Percentiles rank a stretch among this genome's conserved stretches.
These are phyloP conservation scores for Cheilosia urbana DNA, from an alignment of 2,888 invertebrate species.

Conservation along the genomic window DNA sequence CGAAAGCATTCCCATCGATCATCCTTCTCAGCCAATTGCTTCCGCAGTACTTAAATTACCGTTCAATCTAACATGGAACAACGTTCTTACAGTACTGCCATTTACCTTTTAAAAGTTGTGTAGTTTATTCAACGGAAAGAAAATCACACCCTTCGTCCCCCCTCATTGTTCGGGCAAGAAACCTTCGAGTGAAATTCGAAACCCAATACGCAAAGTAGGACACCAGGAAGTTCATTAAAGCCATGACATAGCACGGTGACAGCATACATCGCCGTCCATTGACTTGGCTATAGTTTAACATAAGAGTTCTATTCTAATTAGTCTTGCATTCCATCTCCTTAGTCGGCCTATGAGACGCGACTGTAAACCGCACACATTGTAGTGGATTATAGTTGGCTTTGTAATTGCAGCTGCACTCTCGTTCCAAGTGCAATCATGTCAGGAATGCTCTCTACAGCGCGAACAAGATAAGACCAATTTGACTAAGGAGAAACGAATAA, in stretches of 20 bases:
- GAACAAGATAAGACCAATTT: neutral
- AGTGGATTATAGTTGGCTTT: conserved; percentile 14
- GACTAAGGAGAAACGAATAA: conserved; percentile 7
- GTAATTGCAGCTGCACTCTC: conserved; percentile 6
- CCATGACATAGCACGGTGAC: conserved; percentile 18
- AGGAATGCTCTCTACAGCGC: conserved; percentile 29
- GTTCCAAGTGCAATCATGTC: conserved; percentile 42
- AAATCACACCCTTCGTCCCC: neutral
- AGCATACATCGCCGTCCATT: conserved; percentile 15
- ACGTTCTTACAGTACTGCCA: conserved; percentile 26
- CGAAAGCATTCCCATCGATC: neutral
- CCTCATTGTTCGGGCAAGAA: neutral
- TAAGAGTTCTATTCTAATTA: conserved; percentile 30
- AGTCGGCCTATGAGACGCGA: neutral
- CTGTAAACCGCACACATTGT: conserved; percentile 9
- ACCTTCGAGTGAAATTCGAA: conserved; percentile 43
- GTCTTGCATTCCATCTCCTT: conserved; percentile 11
- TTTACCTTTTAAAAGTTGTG: conserved; percentile 31
- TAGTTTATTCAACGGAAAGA: conserved; percentile 45
- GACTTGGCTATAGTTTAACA: conserved; percentile 1
- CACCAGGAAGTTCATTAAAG: conserved; percentile 65
- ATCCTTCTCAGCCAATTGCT: neutral
- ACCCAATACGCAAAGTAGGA: conserved; percentile 41
- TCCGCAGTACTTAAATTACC: conserved; percentile 24
- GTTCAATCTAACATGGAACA: conserved; percentile 31